A percentile compares a stretch with the other conserved stretches of the same genome.
Evolutionary conservation across 2,113 vertebrate species (phyloP).

Genomic region (Paradisaea rubra): DNA sequence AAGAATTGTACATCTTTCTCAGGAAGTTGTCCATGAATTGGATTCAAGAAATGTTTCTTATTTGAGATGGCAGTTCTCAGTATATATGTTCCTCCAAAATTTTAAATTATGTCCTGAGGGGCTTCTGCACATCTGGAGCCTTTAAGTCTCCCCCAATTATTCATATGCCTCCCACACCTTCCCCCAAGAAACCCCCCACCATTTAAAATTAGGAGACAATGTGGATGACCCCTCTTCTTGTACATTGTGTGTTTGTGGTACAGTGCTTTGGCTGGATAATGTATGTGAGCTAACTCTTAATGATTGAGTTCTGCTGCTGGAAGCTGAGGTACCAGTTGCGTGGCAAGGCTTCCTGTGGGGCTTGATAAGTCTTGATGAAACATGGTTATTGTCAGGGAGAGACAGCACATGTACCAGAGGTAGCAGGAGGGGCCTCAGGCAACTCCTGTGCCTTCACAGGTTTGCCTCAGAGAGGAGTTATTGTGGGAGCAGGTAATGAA

Average conservation of each 20-base stretch:
- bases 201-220: neutral
- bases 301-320: neutral
- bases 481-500: neutral
- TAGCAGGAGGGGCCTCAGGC: neutral
- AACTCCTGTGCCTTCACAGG: neutral
- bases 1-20: neutral
- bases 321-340: neutral
- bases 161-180: neutral
- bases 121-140: neutral
- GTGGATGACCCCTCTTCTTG: neutral
- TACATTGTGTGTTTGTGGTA: rapidly evolving
- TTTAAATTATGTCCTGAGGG: neutral
- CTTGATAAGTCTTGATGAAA: neutral
- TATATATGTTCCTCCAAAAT: neutral
- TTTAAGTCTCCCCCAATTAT: neutral
- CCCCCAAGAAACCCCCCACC: rapidly evolving
- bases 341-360: neutral
- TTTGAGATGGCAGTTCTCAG: neutral
- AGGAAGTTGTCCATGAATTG: neutral
- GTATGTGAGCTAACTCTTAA: neutral
- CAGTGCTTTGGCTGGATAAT: neutral
- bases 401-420: neutral
- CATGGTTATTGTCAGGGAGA: neutral
- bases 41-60: neutral
- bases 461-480: neutral